Evolutionary conservation across 2,888 invertebrate genomes (phyloP), one percentile per base, ranked within the genome.

Genomic region (Drosophila mimetica): DNA sequence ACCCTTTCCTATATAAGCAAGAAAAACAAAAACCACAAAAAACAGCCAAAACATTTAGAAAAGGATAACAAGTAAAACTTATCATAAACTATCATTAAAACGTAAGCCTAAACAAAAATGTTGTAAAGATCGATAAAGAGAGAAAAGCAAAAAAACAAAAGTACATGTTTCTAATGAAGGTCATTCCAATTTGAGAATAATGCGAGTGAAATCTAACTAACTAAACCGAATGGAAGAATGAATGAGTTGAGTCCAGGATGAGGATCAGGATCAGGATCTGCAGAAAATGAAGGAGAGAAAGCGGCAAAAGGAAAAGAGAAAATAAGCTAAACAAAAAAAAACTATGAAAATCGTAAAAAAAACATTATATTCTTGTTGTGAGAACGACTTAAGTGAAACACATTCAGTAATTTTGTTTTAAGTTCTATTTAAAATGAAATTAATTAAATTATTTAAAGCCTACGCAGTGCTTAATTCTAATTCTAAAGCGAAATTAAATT

Each of bases 101-200:
- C 41, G 37, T 60, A 71, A 59, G 59, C 51, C 47, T 48, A 53
- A 25, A 25, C 7, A 25, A 57, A 50, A 44, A 76, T 66, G 79
- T 78, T 80, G 74, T 76, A 74, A 85, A 75, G 76, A 79, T 82
- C 76, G 66, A 47, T 42, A 58, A 41, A 42, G 39, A 34, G 42
- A 58, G 53, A 48, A 58, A 53, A 47, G 47, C 20, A 25, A 65
- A 64, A 64, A 79, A 70, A 39, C 54, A 75, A 84, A 86, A 84
- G 87, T 87, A 85, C 84, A 85, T 86, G 84, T 85, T 85, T 85
- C 84, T 85, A 85, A 85, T 82, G 82, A 87, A 85, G 86, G 88
- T 85, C 84, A 85, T 85, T 85, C 84, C 84, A 85, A 85, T 75
- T 82, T 84, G 86, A 85, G 79, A 85, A 85, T 85, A 85, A 79